Conservation (phyloP, 2,797 vertebrate species). For the Pangasius macronema region DNA sequence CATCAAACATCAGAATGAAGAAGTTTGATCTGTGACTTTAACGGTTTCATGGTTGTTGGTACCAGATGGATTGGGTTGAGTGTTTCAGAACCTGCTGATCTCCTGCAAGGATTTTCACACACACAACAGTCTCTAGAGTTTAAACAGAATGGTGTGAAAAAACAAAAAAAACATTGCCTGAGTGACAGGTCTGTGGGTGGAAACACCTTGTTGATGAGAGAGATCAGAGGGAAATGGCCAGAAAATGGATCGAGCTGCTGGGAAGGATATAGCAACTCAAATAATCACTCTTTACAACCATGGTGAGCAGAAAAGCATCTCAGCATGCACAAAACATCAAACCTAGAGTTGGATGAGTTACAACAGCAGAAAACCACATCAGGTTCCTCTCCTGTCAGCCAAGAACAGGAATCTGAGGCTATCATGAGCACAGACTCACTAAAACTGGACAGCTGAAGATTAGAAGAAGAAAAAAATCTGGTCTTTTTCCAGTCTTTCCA, state of each 20-base stretch:
- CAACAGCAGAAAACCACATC: background rate
- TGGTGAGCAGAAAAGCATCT: background rate
- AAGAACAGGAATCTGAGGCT: background rate
- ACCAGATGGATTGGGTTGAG: too few species aligned
- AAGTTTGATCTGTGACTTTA: too few species aligned
- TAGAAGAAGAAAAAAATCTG: too few species aligned
- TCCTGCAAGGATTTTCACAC: too few species aligned
- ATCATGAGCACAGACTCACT: background rate
- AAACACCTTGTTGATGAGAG: background rate
- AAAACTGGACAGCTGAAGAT: background rate
- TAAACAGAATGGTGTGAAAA: too few species aligned
- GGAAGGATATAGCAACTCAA: background rate
- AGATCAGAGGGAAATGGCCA: background rate
- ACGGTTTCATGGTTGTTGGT: too few species aligned
- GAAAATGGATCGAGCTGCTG: too few species aligned
- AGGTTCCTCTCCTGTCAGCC: too few species aligned
- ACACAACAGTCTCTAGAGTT: too few species aligned
- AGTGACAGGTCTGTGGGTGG: background rate
- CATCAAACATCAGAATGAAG: too few species aligned
- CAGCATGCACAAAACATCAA: background rate
- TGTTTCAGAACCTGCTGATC: too few species aligned
- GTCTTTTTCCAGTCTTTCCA: background rate
- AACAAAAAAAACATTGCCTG: too few species aligned
- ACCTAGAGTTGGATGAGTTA: background rate
- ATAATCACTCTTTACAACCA: background rate